Conservation (phyloP, 2,888 invertebrate species). For the Agrochola lota region DNA sequence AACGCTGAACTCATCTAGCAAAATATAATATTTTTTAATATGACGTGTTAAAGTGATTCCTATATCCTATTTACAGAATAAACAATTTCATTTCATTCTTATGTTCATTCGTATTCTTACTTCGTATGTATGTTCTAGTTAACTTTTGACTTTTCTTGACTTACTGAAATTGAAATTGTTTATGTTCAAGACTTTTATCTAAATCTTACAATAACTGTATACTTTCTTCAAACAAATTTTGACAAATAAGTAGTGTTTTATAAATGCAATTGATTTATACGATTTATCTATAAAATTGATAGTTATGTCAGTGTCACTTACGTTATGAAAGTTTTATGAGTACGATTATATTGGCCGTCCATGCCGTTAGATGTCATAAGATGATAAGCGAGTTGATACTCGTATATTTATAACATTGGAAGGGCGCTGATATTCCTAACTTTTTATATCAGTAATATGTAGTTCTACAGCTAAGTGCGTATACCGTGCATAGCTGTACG, state of each 20-base stretch:
- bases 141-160: neutral
- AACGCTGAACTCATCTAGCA: too few species aligned
- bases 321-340: constrained; percentile 61
- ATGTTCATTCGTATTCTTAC: neutral
- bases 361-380: constrained; percentile 56
- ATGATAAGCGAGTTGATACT: constrained; percentile 58
- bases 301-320: constrained; percentile 60
- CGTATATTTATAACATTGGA: constrained; percentile 58
- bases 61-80: too few species aligned
- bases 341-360: constrained; percentile 54
- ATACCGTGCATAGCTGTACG: constrained; percentile 29
- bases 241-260: constrained; percentile 23
- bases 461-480: constrained; percentile 19
- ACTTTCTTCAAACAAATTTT: constrained; percentile 4
- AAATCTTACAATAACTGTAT: neutral
- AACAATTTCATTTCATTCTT: too few species aligned
- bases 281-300: constrained; percentile 55
- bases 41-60: too few species aligned
- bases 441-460: constrained; percentile 25
- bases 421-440: constrained; percentile 45
- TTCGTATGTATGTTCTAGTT: neutral
- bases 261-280: constrained; percentile 33
- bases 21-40: too few species aligned
- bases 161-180: neutral
- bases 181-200: too few species aligned